phyloP scores from a whole-genome alignment of 2,113 vertebrate species.

The Accipiter virgatus region DNA sequence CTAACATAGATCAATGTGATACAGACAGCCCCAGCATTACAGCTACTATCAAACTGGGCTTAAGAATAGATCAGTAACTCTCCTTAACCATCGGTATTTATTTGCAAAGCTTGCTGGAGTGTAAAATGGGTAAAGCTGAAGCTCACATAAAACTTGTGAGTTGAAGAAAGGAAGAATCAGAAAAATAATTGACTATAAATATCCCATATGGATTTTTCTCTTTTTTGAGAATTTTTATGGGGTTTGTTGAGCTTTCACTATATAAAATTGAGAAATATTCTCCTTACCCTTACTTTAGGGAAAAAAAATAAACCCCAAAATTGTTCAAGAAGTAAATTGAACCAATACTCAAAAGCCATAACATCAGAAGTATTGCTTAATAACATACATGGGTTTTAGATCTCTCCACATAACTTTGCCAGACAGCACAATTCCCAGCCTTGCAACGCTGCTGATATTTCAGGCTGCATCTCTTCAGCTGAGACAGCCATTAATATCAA shows the following conservation, averaged over 20 bases:
- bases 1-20: neutral
- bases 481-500: neutral
- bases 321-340: constrained; percentile 2
- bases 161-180: constrained; percentile 21
- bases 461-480: neutral
- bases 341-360: neutral
- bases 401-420: neutral
- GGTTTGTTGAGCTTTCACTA: neutral
- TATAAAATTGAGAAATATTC: constrained; percentile 13
- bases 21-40: neutral
- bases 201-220: constrained; percentile 1
- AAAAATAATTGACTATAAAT: constrained; percentile 45
- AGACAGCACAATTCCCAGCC: neutral
- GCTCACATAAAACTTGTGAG: neutral
- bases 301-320: neutral
- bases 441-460: neutral
- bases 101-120: constrained; percentile 24
- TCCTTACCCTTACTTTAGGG: neutral
- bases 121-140: constrained; percentile 7
- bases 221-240: neutral
- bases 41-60: neutral
- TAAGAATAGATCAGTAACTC: constrained; percentile 11
- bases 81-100: constrained; percentile 12
- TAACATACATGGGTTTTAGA: neutral
- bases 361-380: neutral